A percentile compares a stretch with the other conserved stretches of the same genome.
Evolutionary conservation across 2,888 invertebrate genomes (phyloP).

Genomic region (Limnephilus lunatus): DNA sequence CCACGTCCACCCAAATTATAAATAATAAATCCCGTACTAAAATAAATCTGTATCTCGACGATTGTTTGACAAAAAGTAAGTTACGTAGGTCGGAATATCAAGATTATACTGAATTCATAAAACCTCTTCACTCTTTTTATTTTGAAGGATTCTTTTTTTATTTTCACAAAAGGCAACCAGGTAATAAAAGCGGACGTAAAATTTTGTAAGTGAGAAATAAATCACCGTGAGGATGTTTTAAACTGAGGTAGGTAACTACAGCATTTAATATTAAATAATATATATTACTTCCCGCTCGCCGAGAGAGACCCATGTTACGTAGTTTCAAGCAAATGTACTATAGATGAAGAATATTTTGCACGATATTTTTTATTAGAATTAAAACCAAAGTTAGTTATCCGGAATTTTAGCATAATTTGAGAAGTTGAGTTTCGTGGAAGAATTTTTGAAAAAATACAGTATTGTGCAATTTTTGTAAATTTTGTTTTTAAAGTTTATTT

Average conservation of each 20-base stretch:
- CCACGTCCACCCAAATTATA: background rate
- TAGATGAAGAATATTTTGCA: background rate
- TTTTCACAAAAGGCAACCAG: conserved; percentile 13
- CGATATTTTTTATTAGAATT: no score
- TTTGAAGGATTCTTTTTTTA: background rate
- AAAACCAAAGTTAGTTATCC: background rate
- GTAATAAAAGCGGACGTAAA: conserved; percentile 36
- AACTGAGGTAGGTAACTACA: background rate
- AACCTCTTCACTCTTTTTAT: background rate
- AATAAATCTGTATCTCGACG: background rate
- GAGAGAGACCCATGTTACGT: background rate
- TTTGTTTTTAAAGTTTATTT: no score
- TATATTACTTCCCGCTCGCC: background rate
- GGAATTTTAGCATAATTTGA: background rate
- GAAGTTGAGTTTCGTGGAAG: background rate
- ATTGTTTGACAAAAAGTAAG: conserved; percentile 2
- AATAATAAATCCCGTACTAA: background rate
- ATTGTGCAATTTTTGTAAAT: background rate
- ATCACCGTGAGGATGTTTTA: conserved; percentile 3
- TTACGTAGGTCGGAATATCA: background rate
- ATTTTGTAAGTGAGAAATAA: conserved; percentile 42
- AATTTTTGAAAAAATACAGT: background rate
- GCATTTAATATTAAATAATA: background rate
- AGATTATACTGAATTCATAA: background rate
- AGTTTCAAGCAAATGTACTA: background rate